A percentile compares a stretch with the other conserved stretches of the same genome.
Conservation (phyloP, 2,888 invertebrate genomes). For the Ochropleura plecta region DNA sequence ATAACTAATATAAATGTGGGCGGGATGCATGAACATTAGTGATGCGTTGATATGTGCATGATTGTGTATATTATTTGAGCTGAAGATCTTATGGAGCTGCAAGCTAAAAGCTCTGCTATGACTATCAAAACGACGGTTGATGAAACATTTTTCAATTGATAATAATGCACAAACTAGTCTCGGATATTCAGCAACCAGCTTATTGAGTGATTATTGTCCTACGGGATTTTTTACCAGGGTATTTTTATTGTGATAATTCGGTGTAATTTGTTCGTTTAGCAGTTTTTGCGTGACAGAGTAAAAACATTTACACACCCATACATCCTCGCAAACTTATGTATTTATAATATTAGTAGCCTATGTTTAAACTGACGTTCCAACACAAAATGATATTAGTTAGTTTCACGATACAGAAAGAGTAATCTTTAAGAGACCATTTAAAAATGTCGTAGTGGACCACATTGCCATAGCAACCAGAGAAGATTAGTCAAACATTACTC, state of each 20-base stretch:
- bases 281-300: too few relatives aligned
- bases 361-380: not conserved
- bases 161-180: not conserved
- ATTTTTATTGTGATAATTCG: too few relatives aligned
- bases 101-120: not conserved
- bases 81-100: not conserved
- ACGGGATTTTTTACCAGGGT: too few relatives aligned
- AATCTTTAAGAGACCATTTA: not conserved
- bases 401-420: not conserved
- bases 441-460: too few relatives aligned
- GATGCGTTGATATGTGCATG: not conserved
- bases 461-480: not conserved
- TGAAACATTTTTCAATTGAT: not conserved
- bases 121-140: not conserved
- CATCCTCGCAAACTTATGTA: too few relatives aligned
- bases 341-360: too few relatives aligned
- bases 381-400: not conserved
- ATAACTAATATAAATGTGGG: not conserved
- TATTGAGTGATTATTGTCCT: too few relatives aligned
- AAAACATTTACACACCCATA: too few relatives aligned
- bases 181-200: not conserved
- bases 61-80: not conserved
- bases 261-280: too few relatives aligned
- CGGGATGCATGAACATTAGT: slow-evolving; percentile 2
- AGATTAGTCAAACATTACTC: not conserved